These are phyloP conservation scores for Reticulitermes lucifugus DNA, from an alignment of 2,888 invertebrate genomes.

Conservation along the genomic window DNA sequence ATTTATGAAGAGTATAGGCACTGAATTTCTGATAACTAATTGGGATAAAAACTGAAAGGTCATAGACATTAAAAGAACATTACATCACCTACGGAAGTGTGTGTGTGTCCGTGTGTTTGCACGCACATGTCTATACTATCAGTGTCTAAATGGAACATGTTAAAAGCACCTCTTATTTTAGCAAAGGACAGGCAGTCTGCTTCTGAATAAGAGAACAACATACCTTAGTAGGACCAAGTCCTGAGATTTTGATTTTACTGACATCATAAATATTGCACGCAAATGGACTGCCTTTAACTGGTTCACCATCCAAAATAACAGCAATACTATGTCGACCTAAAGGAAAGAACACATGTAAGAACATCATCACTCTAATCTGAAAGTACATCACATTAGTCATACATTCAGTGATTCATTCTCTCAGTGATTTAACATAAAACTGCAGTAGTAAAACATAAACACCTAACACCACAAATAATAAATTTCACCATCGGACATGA, in stretches of 20 bases:
- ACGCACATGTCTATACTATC: no score
- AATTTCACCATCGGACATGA: no score
- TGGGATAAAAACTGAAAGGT: no score
- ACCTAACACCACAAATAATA: no score
- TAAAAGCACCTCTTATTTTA: no score
- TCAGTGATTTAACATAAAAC: no score
- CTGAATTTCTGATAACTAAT: neutral
- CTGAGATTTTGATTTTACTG: constrained; percentile 66
- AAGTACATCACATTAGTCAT: no score
- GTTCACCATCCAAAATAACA: constrained; percentile 84
- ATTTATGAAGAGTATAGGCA: neutral
- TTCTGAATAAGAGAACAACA: constrained; percentile 49
- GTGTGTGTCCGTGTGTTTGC: no score
- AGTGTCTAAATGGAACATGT: no score
- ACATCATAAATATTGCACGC: constrained; percentile 96
- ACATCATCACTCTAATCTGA: no score
- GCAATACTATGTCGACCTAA: constrained; percentile 85
- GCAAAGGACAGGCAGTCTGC: neutral
- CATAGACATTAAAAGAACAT: neutral
- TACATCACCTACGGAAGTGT: neutral
- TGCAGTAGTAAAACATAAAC: no score
- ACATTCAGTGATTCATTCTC: no score
- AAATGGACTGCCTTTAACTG: constrained; percentile 92
- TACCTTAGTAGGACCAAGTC: constrained; percentile 71
- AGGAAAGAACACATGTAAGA: neutral